Base-by-base conservation (phyloP, 2,113 vertebrate genomes). In the Phalacrocorax pelagicus region DNA sequence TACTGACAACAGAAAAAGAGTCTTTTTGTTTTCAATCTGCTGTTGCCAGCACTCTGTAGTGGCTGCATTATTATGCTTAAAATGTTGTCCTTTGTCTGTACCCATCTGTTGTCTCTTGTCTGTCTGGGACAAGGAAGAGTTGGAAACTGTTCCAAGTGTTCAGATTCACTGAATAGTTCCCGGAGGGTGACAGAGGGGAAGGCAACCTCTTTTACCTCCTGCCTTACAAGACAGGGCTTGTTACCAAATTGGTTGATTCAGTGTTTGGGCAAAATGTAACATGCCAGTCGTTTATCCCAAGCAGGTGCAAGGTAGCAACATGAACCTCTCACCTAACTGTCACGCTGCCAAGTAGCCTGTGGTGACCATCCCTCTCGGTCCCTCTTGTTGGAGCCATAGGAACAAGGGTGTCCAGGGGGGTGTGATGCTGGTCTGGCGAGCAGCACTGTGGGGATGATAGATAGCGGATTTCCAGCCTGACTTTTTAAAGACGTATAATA, bases 71-170 rank as follows among this genome's bases (percentile, higher is more conserved):
- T 75, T 94, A 5, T 4, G 1, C 57, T 87, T 87, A 66, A 88
- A 75, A 86, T 71, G 61, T 80, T 95, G 86, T 72, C 87, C 90
- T 93, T 18, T 46, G 81, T 19, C 70, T 24, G 36, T 79, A 69
- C 84, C 94, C 91, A 75, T 96, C 93, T 95, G 95, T 79, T 75
- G 52, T 54, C 38, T 89, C 13, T 30, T 34, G 52, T 80, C 87
- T 94, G 94, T 79, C 65, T 87, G 96, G 92, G 84, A 85, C 6
- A 23, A 71, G 73, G 86, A 96, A 29, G 65, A 55, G 65, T 78
- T 96, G 92, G 87, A 93, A 94, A 67, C 47, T 32, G 5, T 44
- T 16, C 44, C 44, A 44, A 44, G 69, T 55, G 38, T 84, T 89
- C 46, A 58, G 38, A 78, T 36, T 90, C 61, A 46, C 10, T 1